These are phyloP conservation scores for Apostichopus californicus DNA, from an alignment of 35 echinoderm and acorn worm species.

Conservation along the genomic window DNA sequence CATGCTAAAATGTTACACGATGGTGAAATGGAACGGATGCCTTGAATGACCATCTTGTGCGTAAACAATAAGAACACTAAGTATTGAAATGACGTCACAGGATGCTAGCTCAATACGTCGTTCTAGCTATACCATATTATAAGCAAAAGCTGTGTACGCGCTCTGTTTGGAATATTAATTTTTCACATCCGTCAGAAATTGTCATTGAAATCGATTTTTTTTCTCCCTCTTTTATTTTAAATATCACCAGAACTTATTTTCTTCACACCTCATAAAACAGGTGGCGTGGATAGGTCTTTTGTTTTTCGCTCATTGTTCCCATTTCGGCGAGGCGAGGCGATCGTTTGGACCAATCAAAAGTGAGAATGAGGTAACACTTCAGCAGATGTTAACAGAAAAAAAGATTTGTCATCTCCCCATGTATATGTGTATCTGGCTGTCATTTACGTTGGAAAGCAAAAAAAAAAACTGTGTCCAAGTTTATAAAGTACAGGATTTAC, in stretches of 20 bases:
- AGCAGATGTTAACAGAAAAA: neutral
- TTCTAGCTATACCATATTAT: neutral
- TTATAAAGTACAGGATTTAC: neutral
- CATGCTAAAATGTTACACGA: no score
- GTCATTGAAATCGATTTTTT: neutral
- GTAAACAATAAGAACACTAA: no score
- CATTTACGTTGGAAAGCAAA: neutral
- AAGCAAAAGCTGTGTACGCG: neutral
- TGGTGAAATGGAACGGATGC: no score
- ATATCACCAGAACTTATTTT: no score
- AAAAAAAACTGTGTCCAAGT: neutral
- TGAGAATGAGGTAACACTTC: neutral
- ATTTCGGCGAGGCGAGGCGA: slow-evolving; percentile 19
- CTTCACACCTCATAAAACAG: neutral
- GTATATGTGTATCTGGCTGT: neutral
- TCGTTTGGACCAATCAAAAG: slow-evolving; percentile 28
- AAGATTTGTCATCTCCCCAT: neutral
- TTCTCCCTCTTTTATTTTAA: neutral
- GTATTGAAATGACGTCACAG: no score
- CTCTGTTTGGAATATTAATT: neutral
- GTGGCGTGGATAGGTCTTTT: neutral
- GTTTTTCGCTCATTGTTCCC: neutral
- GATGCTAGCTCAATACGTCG: neutral
- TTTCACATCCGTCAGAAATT: slow-evolving; percentile 3
- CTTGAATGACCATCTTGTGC: no score